Evolutionary conservation across 2,888 invertebrate genomes (phyloP).

Genomic region (Parapristionchus giblindavisi): DNA sequence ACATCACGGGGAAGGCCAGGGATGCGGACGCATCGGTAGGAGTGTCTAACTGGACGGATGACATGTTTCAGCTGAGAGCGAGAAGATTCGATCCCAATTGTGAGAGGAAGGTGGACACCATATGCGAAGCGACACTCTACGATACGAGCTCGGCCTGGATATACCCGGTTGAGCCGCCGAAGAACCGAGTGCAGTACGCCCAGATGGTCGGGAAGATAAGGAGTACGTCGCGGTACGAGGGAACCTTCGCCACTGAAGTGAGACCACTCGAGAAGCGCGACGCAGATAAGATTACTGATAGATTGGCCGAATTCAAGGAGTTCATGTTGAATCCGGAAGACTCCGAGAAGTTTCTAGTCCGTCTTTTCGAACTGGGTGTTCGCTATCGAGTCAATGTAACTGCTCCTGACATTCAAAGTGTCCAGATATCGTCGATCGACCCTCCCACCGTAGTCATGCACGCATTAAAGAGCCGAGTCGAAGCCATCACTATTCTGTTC

Average conservation of each 20-base stretch:
- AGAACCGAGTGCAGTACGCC: constrained; percentile 21
- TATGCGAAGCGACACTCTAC: neutral
- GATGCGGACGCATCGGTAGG: neutral
- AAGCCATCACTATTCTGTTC: constrained; percentile 19
- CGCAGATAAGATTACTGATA: neutral
- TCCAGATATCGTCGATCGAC: constrained; percentile 7
- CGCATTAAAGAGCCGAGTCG: constrained; percentile 14
- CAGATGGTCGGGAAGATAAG: neutral
- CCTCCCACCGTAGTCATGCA: neutral
- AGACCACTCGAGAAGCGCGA: neutral
- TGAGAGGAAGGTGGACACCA: neutral
- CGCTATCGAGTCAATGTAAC: constrained; percentile 9
- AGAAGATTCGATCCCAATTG: neutral
- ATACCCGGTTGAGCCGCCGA: constrained; percentile 30
- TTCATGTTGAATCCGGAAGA: neutral
- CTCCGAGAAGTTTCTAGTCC: constrained; percentile 17
- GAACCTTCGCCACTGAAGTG: constrained; percentile 19
- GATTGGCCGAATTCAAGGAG: neutral
- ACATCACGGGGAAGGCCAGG: constrained; percentile 10
- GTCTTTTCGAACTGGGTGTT: constrained; percentile 26
- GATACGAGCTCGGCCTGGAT: constrained; percentile 31
- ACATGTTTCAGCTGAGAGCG: constrained; percentile 1
- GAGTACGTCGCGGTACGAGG: constrained; percentile 4
- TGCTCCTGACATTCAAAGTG: constrained; percentile 7
- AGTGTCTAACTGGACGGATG: constrained; percentile 17